These are phyloP conservation scores for Trisateles emortualis DNA, from an alignment of 2,888 invertebrate genomes.

Conservation along the genomic window DNA sequence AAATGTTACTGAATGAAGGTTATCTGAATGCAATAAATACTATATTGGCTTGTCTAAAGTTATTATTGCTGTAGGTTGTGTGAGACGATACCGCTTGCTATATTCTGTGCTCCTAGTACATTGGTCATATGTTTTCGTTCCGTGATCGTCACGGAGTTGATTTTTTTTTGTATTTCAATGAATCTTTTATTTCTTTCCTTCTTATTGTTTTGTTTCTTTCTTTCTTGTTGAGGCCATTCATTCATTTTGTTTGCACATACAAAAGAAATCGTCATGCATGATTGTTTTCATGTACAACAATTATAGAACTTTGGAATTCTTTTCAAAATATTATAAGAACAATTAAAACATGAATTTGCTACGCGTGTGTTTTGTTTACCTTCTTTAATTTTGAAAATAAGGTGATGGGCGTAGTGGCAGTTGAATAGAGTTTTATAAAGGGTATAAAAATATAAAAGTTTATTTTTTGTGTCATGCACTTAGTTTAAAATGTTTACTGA, in stretches of 20 bases:
- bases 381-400: neutral
- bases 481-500: neutral
- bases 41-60: conserved; percentile 19
- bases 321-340: neutral
- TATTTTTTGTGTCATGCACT: neutral
- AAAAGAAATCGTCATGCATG: neutral
- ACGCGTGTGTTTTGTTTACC: neutral
- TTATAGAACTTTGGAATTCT: neutral
- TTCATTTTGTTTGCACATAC: neutral
- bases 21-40: conserved; percentile 16
- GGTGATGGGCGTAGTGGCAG: neutral
- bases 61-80: neutral
- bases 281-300: neutral
- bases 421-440: neutral
- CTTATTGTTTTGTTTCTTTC: neutral
- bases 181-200: conserved; percentile 8
- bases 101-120: conserved; percentile 56
- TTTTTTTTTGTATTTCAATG: conserved; percentile 36
- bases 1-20: neutral
- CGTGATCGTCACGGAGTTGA: conserved; percentile 48
- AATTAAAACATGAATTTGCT: neutral
- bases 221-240: neutral
- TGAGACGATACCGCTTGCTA: conserved; percentile 20
- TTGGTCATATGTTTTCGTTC: conserved; percentile 65
- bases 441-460: neutral